Evolutionary conservation across 2,888 invertebrate genomes (phyloP).

Genomic region (Meteorus cinctellus): DNA sequence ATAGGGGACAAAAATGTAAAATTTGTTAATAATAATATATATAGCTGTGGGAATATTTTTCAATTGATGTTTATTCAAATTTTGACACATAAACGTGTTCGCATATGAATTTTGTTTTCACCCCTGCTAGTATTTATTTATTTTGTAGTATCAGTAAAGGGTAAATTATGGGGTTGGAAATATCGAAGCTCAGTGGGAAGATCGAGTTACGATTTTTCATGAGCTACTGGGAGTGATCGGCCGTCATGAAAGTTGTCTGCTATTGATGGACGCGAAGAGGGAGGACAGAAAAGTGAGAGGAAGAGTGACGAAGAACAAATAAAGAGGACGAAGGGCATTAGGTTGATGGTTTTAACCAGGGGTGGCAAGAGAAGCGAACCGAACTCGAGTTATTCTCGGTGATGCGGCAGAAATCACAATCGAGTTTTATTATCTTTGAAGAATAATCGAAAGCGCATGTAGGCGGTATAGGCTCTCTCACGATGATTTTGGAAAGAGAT

Average conservation of each 20-base stretch:
- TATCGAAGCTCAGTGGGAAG: conserved; percentile 19
- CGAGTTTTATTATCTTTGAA: conserved; percentile 63
- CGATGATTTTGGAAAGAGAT: conserved; percentile 45
- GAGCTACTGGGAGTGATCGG: conserved; percentile 22
- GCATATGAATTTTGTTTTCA: background rate
- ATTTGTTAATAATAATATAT: no score
- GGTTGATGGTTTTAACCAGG: background rate
- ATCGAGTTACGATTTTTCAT: conserved; percentile 32
- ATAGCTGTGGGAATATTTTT: background rate
- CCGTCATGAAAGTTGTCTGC: conserved; percentile 39
- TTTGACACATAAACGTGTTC: no score
- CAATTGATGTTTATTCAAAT: background rate
- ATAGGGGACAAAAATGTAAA: no score
- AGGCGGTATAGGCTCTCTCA: conserved; percentile 32
- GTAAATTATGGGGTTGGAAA: conserved; percentile 2
- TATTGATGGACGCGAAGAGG: conserved; percentile 46
- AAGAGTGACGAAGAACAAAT: conserved; percentile 31
- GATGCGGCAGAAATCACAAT: conserved; percentile 64
- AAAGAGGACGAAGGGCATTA: conserved; percentile 10
- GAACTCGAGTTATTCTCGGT: conserved; percentile 56
- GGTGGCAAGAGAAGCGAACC: conserved; percentile 4
- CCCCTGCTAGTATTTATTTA: background rate
- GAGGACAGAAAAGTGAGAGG: conserved; percentile 15
- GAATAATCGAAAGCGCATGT: conserved; percentile 56
- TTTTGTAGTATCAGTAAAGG: background rate